Evolutionary conservation across 1,140 invertebrate genomes (phyloP).

Genomic region (Zophobas morio): DNA sequence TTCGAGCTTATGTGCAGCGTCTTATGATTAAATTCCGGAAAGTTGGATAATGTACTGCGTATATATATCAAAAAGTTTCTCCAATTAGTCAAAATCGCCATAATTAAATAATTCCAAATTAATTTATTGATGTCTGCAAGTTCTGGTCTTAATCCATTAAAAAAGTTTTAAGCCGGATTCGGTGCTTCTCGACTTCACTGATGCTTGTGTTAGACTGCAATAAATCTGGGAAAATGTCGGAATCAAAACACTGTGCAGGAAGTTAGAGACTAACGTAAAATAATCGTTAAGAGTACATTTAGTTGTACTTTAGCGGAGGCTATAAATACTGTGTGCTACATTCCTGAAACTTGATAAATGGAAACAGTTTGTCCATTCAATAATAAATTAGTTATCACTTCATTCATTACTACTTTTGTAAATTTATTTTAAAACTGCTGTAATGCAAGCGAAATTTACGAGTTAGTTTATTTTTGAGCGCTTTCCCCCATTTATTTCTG

Average conservation of each 20-base stretch:
- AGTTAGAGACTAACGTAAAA: background rate
- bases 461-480: too few relatives aligned
- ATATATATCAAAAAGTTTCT: background rate
- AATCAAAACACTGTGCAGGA: conserved; percentile 16
- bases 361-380: too few relatives aligned
- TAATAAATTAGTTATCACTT: too few relatives aligned
- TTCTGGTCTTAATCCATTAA: conserved; percentile 42
- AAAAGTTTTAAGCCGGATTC: conserved; percentile 42
- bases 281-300: too few relatives aligned
- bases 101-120: conserved; percentile 40
- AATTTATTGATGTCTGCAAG: conserved; percentile 34
- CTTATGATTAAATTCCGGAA: background rate
- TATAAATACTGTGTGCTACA: too few relatives aligned
- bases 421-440: too few relatives aligned
- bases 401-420: too few relatives aligned
- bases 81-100: conserved; percentile 14
- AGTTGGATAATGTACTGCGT: background rate
- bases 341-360: too few relatives aligned
- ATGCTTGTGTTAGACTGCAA: conserved; percentile 21
- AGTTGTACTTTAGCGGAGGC: too few relatives aligned
- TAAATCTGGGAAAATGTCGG: conserved; percentile 40
- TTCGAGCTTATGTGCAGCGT: background rate
- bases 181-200: conserved; percentile 22
- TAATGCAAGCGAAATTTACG: too few relatives aligned
- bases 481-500: too few relatives aligned